Percentiles rank a stretch among this genome's conserved stretches.
These are phyloP conservation scores for Caenorhabditis latens DNA, from an alignment of 1,140 invertebrate genomes.

Conservation along the genomic window DNA sequence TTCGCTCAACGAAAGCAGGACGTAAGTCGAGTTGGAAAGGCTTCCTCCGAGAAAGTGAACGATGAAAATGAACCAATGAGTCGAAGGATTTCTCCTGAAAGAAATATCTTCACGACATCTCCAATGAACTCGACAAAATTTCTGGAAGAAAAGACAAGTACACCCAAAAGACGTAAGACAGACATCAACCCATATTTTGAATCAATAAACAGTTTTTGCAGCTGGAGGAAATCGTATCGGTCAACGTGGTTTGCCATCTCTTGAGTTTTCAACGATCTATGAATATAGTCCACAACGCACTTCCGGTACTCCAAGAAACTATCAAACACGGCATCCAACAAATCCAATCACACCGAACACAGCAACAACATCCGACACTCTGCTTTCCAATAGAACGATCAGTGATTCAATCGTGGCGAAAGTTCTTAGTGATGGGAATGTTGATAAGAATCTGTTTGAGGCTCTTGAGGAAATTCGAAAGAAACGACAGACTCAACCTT, in stretches of 20 bases:
- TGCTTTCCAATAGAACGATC: constrained; percentile 1
- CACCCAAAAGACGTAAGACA: neutral
- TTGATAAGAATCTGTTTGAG: neutral
- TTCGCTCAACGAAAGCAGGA: neutral
- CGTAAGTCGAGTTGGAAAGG: neutral
- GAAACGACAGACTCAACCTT: neutral
- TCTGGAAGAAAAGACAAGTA: constrained; percentile 31
- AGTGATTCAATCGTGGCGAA: neutral
- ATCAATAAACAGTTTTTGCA: neutral
- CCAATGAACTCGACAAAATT: constrained; percentile 34
- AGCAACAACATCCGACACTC: neutral
- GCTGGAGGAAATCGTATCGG: neutral
- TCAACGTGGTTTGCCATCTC: neutral
- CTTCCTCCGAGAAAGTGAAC: neutral
- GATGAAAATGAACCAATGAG: neutral
- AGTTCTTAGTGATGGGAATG: neutral
- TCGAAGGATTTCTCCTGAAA: neutral
- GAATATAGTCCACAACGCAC: neutral
- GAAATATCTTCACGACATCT: neutral
- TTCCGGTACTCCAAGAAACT: neutral
- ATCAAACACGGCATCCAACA: neutral
- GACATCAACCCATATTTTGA: neutral
- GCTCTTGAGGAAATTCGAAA: constrained; percentile 16
- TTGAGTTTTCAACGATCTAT: constrained; percentile 22
- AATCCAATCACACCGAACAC: neutral